phyloP scores from a whole-genome alignment of 2,888 invertebrate genomes.

The Ceriagrion tenellum region DNA sequence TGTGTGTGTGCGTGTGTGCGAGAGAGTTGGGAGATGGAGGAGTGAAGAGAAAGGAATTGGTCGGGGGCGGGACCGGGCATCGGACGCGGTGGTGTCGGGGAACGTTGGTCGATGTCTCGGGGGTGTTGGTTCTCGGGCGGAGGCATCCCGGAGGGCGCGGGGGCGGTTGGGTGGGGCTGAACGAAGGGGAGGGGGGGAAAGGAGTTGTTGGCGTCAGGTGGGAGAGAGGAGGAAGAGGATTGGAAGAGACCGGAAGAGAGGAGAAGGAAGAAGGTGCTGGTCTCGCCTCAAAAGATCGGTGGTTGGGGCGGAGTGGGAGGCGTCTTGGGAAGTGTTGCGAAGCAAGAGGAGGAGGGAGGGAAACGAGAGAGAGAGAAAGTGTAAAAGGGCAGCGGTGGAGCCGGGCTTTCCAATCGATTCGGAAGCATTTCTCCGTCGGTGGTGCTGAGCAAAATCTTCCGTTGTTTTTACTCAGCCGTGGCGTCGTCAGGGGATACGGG shows the following conservation, averaged over 20 bases:
- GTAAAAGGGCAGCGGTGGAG: constrained; percentile 46
- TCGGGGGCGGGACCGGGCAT: not conserved
- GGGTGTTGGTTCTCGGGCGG: not conserved
- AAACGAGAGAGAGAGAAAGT: constrained; percentile 31
- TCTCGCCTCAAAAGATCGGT: not conserved
- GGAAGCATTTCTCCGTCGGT: constrained; percentile 60
- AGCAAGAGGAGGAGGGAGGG: not conserved
- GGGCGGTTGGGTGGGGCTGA: not conserved
- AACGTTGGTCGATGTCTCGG: not conserved
- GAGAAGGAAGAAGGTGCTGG: not conserved
- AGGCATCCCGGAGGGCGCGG: not conserved
- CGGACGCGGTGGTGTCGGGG: not conserved
- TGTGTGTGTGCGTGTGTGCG: not conserved
- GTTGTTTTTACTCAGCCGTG: constrained; percentile 59
- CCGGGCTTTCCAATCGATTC: constrained; percentile 65
- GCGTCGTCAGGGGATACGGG: not conserved
- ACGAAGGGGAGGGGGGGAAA: not conserved
- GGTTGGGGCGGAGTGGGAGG: not conserved
- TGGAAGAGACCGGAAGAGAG: constrained; percentile 12
- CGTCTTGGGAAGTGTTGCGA: not conserved
- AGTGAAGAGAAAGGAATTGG: not conserved
- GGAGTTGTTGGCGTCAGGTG: not conserved
- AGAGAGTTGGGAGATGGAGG: not conserved
- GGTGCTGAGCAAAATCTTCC: constrained; percentile 59
- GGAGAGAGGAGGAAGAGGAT: not conserved